Percentiles rank a stretch among this genome's conserved stretches.
Conservation (phyloP, 1,140 invertebrate species). For the Marisa cornuarietis region DNA sequence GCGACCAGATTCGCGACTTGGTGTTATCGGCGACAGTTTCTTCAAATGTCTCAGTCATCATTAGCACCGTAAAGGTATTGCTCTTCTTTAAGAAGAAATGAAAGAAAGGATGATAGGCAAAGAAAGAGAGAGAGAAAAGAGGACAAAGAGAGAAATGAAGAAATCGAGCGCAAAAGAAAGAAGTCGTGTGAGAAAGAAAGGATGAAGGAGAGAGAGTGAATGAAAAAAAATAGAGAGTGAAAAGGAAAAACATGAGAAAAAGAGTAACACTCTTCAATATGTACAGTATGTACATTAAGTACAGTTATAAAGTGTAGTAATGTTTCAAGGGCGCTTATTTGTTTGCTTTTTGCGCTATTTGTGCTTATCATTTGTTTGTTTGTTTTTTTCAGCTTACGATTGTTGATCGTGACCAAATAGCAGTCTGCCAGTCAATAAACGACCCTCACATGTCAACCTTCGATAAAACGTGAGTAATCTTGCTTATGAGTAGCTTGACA, state of each 20-base stretch:
- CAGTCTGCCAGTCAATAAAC: conserved; percentile 56
- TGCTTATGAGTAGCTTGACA: not conserved
- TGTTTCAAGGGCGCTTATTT: not conserved
- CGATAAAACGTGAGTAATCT: conserved; percentile 46
- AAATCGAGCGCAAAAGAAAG: no score
- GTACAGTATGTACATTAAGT: not conserved
- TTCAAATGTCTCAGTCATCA: not conserved
- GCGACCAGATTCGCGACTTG: conserved; percentile 33
- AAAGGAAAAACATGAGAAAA: no score
- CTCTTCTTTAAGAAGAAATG: not conserved
- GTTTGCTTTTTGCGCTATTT: not conserved
- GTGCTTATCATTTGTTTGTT: not conserved
- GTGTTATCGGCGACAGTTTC: conserved; percentile 14
- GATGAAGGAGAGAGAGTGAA: no score
- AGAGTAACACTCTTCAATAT: no score
- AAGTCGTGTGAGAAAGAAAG: no score
- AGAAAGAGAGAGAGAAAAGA: no score
- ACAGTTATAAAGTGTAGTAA: not conserved
- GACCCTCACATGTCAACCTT: conserved; percentile 59
- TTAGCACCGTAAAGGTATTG: conserved; percentile 28
- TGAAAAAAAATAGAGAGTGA: no score
- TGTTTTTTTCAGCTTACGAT: conserved; percentile 42
- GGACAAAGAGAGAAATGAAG: no score
- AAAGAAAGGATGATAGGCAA: no score
- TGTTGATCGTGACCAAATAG: conserved; percentile 48